Evolutionary conservation across 1,140 invertebrate genomes (phyloP).

Genomic region (Zaprionus ornatus): DNA sequence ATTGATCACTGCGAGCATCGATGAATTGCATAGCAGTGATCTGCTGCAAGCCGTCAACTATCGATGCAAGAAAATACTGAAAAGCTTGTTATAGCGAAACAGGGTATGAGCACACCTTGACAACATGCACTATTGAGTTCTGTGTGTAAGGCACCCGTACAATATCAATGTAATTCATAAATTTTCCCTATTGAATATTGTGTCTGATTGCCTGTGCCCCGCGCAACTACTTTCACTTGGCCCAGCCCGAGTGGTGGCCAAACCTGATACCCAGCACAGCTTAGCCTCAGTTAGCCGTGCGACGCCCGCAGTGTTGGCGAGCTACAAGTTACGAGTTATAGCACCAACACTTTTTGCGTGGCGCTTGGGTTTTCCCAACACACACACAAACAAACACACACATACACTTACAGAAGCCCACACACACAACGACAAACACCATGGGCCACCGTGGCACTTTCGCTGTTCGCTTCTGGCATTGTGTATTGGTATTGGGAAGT

Average conservation of each 20-base stretch:
- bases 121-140: neutral
- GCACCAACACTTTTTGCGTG: slow-evolving; percentile 6
- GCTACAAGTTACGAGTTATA: slow-evolving; percentile 4
- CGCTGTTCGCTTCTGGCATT: slow-evolving; percentile 50
- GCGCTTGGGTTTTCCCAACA: slow-evolving; percentile 61
- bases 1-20: no score
- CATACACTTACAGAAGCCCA: neutral
- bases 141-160: neutral
- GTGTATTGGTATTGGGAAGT: slow-evolving; percentile 22
- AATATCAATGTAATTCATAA: neutral
- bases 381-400: slow-evolving; percentile 21
- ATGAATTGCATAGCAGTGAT: no score
- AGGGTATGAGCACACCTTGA: no score
- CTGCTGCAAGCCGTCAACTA: no score
- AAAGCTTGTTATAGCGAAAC: no score
- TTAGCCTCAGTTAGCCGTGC: neutral
- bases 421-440: slow-evolving; percentile 18
- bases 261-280: neutral
- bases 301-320: neutral
- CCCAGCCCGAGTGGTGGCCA: neutral
- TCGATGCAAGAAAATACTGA: no score
- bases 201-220: slow-evolving; percentile 15
- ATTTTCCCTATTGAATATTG: neutral
- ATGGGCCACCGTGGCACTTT: slow-evolving; percentile 55
- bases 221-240: slow-evolving; percentile 22